These are phyloP conservation scores for Oreochromis tanganicae DNA, from an alignment of 2,113 vertebrate species.

Conservation along the genomic window DNA sequence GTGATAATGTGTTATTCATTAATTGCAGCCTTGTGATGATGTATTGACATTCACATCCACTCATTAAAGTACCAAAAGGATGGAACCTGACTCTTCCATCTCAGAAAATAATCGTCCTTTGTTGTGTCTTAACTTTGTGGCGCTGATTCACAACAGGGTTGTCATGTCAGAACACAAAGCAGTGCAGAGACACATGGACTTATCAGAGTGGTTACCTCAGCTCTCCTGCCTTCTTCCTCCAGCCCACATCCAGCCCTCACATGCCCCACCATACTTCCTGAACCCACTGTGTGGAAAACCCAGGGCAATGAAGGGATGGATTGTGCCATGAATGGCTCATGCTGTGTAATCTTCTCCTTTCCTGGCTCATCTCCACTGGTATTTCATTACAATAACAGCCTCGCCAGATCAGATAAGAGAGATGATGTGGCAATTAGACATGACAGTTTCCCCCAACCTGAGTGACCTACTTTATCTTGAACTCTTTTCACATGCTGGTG, in stretches of 20 bases:
- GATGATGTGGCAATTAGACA: slow-evolving; percentile 40
- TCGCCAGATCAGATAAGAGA: slow-evolving; percentile 52
- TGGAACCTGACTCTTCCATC: slow-evolving; percentile 22
- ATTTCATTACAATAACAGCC: slow-evolving; percentile 59
- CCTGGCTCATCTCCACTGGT: slow-evolving; percentile 42
- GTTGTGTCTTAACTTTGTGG: slow-evolving; percentile 1
- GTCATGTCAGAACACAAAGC: slow-evolving; percentile 49
- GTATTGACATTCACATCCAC: slow-evolving; percentile 15
- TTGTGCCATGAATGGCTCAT: slow-evolving; percentile 50
- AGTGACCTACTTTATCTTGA: slow-evolving; percentile 1
- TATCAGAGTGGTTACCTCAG: slow-evolving; percentile 59
- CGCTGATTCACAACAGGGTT: slow-evolving; percentile 1
- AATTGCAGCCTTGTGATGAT: not conserved
- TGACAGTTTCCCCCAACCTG: slow-evolving; percentile 21
- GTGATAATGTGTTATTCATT: not conserved
- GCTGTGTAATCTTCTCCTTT: slow-evolving; percentile 57
- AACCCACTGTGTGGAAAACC: slow-evolving; percentile 46
- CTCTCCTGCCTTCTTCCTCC: slow-evolving; percentile 31
- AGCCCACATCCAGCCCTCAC: slow-evolving; percentile 62
- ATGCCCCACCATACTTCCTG: slow-evolving; percentile 59
- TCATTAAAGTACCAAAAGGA: slow-evolving; percentile 8
- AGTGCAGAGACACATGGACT: slow-evolving; percentile 39
- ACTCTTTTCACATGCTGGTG: slow-evolving; percentile 4
- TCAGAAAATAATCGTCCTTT: slow-evolving; percentile 43
- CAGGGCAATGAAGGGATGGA: slow-evolving; percentile 45